Conservation (phyloP, 2,113 vertebrate species). For the Sander vitreus region DNA sequence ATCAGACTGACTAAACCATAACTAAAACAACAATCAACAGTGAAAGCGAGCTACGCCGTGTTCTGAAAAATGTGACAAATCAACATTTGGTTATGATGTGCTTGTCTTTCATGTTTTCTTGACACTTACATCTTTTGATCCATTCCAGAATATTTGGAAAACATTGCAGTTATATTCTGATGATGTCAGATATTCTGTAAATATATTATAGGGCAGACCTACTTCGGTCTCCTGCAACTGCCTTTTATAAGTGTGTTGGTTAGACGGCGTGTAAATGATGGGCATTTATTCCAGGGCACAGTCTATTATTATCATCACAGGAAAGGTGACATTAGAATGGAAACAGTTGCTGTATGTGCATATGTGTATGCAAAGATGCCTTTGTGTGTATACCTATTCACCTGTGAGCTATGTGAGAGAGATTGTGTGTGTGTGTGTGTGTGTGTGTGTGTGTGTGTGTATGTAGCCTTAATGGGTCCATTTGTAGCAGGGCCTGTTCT, state of each 20-base stretch:
- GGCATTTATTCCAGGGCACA: conserved; percentile 43
- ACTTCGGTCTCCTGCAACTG: conserved; percentile 23
- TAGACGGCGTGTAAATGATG: conserved; percentile 25
- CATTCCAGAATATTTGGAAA: conserved; percentile 38
- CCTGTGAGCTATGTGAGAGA: conserved; percentile 6
- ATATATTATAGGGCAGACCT: conserved; percentile 26
- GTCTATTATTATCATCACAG: conserved; percentile 64
- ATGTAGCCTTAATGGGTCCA: conserved; percentile 78
- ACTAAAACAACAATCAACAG: conserved; percentile 78
- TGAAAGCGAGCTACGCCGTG: conserved; percentile 45
- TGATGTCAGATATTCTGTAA: conserved; percentile 31
- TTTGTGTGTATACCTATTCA: conserved; percentile 27
- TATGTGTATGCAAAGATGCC: not conserved
- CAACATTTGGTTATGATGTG: conserved; percentile 52
- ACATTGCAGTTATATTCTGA: conserved; percentile 35
- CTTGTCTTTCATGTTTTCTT: conserved; percentile 43
- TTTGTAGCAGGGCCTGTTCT: conserved; percentile 80
- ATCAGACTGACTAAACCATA: conserved; percentile 72
- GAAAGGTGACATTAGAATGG: conserved; percentile 59
- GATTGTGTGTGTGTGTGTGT: conserved; percentile 27
- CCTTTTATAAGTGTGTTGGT: conserved; percentile 30
- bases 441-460: conserved; percentile 37
- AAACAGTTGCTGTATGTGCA: conserved; percentile 34
- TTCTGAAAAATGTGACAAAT: conserved; percentile 66
- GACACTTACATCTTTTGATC: conserved; percentile 56